These are phyloP conservation scores for Gari tellinella DNA, from an alignment of 2,888 invertebrate genomes.

Conservation along the genomic window DNA sequence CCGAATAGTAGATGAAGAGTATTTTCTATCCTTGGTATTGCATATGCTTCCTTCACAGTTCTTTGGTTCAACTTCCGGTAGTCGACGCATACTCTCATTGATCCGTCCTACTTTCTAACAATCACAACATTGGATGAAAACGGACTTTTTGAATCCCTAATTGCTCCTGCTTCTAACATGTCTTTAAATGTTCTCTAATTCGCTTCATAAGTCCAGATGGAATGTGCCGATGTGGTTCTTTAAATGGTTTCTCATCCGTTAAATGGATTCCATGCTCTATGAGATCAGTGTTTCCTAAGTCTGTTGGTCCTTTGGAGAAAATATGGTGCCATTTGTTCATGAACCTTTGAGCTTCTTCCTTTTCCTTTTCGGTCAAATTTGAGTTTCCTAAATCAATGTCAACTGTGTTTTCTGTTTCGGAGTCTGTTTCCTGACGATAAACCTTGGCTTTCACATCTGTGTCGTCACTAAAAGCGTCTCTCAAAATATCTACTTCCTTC, in stretches of 20 bases:
- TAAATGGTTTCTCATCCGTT: slow-evolving; percentile 20
- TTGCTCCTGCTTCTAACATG: slow-evolving; percentile 24
- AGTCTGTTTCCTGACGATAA: not conserved
- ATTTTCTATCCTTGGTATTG: slow-evolving; percentile 21
- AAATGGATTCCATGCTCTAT: slow-evolving; percentile 23
- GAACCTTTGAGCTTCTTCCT: slow-evolving; percentile 1
- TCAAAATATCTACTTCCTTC: slow-evolving; percentile 20
- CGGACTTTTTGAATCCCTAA: slow-evolving; percentile 25
- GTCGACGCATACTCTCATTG: slow-evolving; percentile 22
- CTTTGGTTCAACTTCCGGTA: slow-evolving; percentile 28
- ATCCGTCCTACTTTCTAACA: slow-evolving; percentile 25
- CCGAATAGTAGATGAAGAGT: slow-evolving; percentile 20
- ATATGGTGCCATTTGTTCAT: slow-evolving; percentile 21
- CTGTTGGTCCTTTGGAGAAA: slow-evolving; percentile 17
- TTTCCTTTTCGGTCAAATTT: slow-evolving; percentile 2
- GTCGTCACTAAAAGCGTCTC: not conserved
- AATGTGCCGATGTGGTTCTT: slow-evolving; percentile 16
- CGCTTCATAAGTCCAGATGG: slow-evolving; percentile 23
- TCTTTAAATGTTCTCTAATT: slow-evolving; percentile 28
- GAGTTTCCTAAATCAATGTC: slow-evolving; percentile 12
- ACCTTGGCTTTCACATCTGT: not conserved
- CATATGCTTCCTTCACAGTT: slow-evolving; percentile 26
- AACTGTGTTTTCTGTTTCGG: not conserved
- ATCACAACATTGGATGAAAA: slow-evolving; percentile 31
- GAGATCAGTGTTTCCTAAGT: slow-evolving; percentile 17